Evolutionary conservation across 2,888 invertebrate genomes (phyloP), one percentile per base, ranked within the genome.

Genomic region (Euplagia quadripunctaria): DNA sequence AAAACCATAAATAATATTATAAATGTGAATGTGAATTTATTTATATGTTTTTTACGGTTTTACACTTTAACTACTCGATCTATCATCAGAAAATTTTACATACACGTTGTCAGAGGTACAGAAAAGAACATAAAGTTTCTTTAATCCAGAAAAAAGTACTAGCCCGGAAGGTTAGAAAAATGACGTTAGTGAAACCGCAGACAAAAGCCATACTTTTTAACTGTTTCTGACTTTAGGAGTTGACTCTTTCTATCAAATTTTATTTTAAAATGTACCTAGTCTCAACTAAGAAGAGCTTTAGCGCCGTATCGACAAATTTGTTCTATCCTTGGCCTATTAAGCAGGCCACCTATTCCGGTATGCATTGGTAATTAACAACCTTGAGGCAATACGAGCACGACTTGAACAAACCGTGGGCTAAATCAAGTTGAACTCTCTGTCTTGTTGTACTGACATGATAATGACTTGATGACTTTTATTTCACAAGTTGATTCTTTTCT

Each of bases 301-400:
- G 43, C 2, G 31, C 43, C 1, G 49, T 41, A 46, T 69, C 69
- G 5, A 46, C 42, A 46, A 12, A 58, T 58, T 46, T 61, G 31
- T 61, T 31, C 16, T 20, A 69, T 31, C 69, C 61, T 69, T 69
- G 69, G 69, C 69, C 61, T 46, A 61, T 61, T 69, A 61, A 69
- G 61, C 43, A 43, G 55, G n/a, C 20, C 20, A 61, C 58, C 69
- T 43, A 43, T 52, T 52, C 43, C 14, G 14, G 17, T 46, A 61
- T 61, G 61, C 69, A 69, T 17, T 61, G 61, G 46, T 20, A 49
- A 61, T 49, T 31, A 46, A 49, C 61, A 61, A 46, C 69, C 61
- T 69, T 69, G 69, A 61, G 31, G n/a, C n/a, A 46, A 31, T 31
- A 61, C 31, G n/a, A 64, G 4, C n/a, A 43, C 42, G 9, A 42